Conservation (phyloP, 2,888 invertebrate genomes). For the Heteromyza rotundicornis region DNA sequence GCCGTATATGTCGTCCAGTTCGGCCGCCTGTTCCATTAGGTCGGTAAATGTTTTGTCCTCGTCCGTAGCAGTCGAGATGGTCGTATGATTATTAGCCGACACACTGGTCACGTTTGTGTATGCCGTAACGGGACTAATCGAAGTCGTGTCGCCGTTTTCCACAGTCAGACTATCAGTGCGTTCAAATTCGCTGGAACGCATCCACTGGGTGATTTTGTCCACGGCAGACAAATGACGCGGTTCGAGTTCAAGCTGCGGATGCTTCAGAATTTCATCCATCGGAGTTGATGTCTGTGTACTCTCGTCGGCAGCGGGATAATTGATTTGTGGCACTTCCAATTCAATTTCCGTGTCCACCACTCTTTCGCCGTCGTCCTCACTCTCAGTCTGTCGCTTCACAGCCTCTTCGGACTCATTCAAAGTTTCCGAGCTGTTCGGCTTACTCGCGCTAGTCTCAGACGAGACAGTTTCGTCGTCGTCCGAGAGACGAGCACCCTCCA, state of each 20-base stretch:
- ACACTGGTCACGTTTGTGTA: conserved; percentile 45
- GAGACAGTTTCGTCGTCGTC: conserved; percentile 39
- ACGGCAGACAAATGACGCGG: conserved; percentile 46
- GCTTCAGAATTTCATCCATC: conserved; percentile 48
- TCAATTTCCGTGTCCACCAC: conserved; percentile 45
- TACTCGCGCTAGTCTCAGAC: conserved; percentile 41
- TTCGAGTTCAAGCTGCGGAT: conserved; percentile 40
- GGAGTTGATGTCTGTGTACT: conserved; percentile 55
- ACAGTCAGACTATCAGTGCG: conserved; percentile 54
- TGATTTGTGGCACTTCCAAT: conserved; percentile 46
- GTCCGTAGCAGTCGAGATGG: conserved; percentile 48
- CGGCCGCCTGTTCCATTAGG: conserved; percentile 74
- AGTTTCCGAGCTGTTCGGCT: conserved; percentile 49
- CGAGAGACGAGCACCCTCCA: conserved; percentile 27
- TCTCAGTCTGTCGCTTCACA: conserved; percentile 40
- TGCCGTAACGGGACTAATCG: conserved; percentile 42
- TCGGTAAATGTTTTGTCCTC: conserved; percentile 72
- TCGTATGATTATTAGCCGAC: conserved; percentile 43
- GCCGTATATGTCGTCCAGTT: conserved; percentile 77
- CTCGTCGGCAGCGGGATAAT: conserved; percentile 49
- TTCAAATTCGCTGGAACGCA: conserved; percentile 59
- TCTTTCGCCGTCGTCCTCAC: conserved; percentile 37
- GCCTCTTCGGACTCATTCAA: conserved; percentile 51
- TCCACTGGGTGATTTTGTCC: conserved; percentile 62
- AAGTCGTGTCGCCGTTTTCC: conserved; percentile 47